Percentiles rank a stretch among this genome's conserved stretches.
Evolutionary conservation across 2,113 vertebrate genomes (phyloP).

Genomic region (Xenotilapia caudafasciata): DNA sequence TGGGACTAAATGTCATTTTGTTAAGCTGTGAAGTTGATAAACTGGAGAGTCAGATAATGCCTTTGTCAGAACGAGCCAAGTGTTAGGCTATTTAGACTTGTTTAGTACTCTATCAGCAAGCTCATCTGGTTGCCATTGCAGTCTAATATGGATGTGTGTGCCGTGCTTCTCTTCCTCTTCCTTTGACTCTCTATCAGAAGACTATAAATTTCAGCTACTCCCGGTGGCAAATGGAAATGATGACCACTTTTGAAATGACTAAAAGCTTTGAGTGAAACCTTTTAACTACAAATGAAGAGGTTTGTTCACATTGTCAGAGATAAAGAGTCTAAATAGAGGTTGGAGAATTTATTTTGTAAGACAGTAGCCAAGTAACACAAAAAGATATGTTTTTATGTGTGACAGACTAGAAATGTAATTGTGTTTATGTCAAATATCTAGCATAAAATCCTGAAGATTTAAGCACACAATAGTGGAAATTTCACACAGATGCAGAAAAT

Average conservation of each 20-base stretch:
- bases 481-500: background rate
- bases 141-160: constrained; percentile 19
- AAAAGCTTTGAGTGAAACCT: constrained; percentile 11
- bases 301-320: background rate
- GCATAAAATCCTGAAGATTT: background rate
- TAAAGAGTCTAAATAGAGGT: background rate
- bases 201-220: constrained; percentile 22
- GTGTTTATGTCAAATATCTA: background rate
- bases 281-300: constrained; percentile 3
- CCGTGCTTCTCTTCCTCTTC: background rate
- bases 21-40: background rate
- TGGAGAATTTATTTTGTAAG: background rate
- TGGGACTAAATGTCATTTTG: background rate
- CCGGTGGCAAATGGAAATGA: constrained; percentile 41
- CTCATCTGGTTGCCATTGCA: constrained; percentile 45
- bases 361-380: background rate
- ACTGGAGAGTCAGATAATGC: constrained; percentile 3
- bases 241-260: constrained; percentile 25
- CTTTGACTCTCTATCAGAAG: constrained; percentile 34
- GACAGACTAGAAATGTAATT: background rate
- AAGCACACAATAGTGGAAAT: background rate
- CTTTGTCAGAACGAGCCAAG: constrained; percentile 8
- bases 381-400: background rate
- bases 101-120: constrained; percentile 36
- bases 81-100: constrained; percentile 9